Evolutionary conservation across 2,888 invertebrate species (phyloP), one percentile per base, ranked within the genome.

Genomic region (Papilio demoleus): DNA sequence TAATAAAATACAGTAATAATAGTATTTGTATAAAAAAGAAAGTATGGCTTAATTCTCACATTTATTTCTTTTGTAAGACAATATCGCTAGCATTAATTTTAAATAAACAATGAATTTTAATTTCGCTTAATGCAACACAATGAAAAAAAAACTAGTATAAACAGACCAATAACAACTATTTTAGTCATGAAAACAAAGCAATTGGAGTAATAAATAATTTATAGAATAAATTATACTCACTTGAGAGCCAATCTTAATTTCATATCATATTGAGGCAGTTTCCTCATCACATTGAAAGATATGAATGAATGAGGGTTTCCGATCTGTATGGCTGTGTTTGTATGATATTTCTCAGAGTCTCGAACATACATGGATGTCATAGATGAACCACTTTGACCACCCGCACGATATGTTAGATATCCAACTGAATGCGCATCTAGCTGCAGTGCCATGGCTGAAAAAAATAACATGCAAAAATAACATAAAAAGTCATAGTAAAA

Each of bases 341-440:
- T 92, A 76, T 95, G 94, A 76, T 94, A 93, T 38, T 92, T 93
- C 78, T 96, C 95, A 0, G 95, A 96, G 80, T 97, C 96, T 74
- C 97, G 94, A 47, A 97, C 96, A 64, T 98, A 91, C 42, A 95
- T 95, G 0, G 97, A 96, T 0, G 96, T 96, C 94, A 99, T 95
- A 0, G 97, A 95, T 1, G 96, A 96, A 3, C 87, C 95, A 77
- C 76, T 84, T 60, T 88, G 88, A 0, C 95, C 94, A 0, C 94
- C 96, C 0, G 94, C 94, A 79, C 97, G 95, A 82, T 97, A 97
- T 0, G 97, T 97, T 42, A 99, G 87, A 77, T 98, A 97, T 8
- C 98, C 98, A 66, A 97, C 95, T 0, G 97, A 96, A 80, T 97
- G 95, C 68, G 96, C 96, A 79, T 98, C 97, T 71, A 99, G 88